A percentile compares a stretch with the other conserved stretches of the same genome.
Conservation (phyloP, 92 coral and sea anemone genomes). For the Ricordea florida region DNA sequence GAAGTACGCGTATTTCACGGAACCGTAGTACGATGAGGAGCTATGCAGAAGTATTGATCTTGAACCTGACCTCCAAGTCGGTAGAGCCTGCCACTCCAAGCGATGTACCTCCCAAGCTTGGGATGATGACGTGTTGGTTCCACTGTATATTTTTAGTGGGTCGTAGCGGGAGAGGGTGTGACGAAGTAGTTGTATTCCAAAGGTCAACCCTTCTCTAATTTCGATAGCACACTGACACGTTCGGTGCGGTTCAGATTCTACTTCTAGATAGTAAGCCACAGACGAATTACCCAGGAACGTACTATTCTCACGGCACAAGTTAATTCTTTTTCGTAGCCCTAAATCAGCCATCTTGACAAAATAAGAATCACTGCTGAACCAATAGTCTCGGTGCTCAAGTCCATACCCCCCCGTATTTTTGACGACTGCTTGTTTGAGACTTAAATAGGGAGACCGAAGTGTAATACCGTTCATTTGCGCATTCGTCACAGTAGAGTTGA, state of each 20-base stretch:
- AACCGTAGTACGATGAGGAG: too few species aligned
- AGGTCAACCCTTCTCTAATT: not conserved
- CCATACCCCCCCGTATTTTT: constrained; percentile 29
- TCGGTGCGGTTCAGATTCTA: not conserved
- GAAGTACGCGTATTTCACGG: not conserved
- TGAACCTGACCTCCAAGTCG: not conserved
- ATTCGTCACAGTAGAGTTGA: not conserved
- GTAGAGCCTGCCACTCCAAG: not conserved
- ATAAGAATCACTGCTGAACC: not conserved
- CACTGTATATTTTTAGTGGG: constrained; percentile 16
- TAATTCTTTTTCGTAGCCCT: not conserved
- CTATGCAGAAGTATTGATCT: constrained; percentile 3
- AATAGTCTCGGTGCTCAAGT: not conserved
- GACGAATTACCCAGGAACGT: not conserved
- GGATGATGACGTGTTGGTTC: not conserved
- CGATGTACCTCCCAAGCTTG: constrained; percentile 2
- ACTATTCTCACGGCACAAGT: constrained; percentile 2
- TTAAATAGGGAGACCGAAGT: not conserved
- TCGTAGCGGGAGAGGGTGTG: too few species aligned
- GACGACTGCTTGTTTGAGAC: not conserved
- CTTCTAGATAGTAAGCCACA: constrained; percentile 1
- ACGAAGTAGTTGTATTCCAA: constrained; percentile 28
- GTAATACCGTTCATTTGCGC: constrained; percentile 11
- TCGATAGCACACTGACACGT: constrained; percentile 3
- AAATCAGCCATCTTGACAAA: constrained; percentile 11